Percentiles rank a stretch among this genome's conserved stretches.
These are phyloP conservation scores for Poeciliopsis turrubarensis DNA, from an alignment of 2,113 vertebrate genomes.

Conservation along the genomic window DNA sequence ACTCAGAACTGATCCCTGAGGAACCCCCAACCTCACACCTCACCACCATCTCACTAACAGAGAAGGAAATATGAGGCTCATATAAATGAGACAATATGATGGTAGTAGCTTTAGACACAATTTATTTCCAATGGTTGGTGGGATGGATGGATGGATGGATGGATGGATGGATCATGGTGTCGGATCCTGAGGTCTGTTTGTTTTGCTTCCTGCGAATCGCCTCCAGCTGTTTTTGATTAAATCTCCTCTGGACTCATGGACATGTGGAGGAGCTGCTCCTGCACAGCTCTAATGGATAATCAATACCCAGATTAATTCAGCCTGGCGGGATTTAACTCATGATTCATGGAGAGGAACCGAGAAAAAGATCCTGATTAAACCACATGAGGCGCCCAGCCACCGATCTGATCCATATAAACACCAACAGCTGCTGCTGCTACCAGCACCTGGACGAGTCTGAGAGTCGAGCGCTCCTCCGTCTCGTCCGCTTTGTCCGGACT, in stretches of 20 bases:
- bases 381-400: constrained; percentile 19
- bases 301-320: constrained; percentile 35
- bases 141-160: too few species aligned
- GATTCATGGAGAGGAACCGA: constrained; percentile 19
- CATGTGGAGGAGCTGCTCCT: constrained; percentile 25
- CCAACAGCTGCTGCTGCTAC: constrained; percentile 36
- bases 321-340: constrained; percentile 10
- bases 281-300: constrained; percentile 25
- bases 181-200: too few species aligned
- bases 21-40: too few species aligned
- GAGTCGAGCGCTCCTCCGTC: constrained; percentile 69
- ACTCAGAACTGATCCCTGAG: too few species aligned
- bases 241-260: not conserved
- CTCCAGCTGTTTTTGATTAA: not conserved
- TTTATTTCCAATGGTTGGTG: too few species aligned
- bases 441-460: constrained; percentile 84
- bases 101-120: too few species aligned
- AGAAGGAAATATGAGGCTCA: too few species aligned
- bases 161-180: too few species aligned
- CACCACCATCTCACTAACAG: too few species aligned
- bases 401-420: constrained; percentile 34
- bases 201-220: too few species aligned
- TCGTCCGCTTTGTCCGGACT: constrained; percentile 48
- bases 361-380: constrained; percentile 24
- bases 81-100: too few species aligned